Conservation (phyloP, 1,140 invertebrate species). For the Drosophila ogumai region DNA sequence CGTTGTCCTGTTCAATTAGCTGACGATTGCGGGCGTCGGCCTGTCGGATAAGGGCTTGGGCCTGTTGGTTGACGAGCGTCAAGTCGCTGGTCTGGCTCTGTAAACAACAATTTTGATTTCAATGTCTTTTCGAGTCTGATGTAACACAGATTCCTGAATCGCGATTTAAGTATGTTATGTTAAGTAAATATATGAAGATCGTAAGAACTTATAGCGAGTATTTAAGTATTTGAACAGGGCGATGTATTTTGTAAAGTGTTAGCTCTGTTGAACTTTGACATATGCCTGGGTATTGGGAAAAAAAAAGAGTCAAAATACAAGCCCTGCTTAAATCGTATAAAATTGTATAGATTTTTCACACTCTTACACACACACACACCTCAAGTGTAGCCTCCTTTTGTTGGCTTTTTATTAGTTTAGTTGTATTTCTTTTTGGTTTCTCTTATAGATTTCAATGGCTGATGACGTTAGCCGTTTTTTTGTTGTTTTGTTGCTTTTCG, state of each 20-base stretch:
- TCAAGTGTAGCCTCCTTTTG: slow-evolving; percentile 31
- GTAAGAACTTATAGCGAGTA: not conserved
- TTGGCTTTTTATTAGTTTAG: slow-evolving; percentile 21
- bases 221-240: not conserved
- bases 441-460: slow-evolving; percentile 66
- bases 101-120: slow-evolving; percentile 27
- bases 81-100: slow-evolving; percentile 82
- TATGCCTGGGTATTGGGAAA: slow-evolving; percentile 30
- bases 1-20: slow-evolving; percentile 87
- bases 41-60: slow-evolving; percentile 87
- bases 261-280: slow-evolving; percentile 60
- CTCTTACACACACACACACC: slow-evolving; percentile 22
- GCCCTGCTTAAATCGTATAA: slow-evolving; percentile 35
- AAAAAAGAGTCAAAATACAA: slow-evolving; percentile 14
- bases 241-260: slow-evolving; percentile 14
- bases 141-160: slow-evolving; percentile 30
- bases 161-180: slow-evolving; percentile 6
- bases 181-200: not conserved
- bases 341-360: slow-evolving; percentile 42
- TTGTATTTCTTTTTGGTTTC: slow-evolving; percentile 29
- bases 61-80: slow-evolving; percentile 87
- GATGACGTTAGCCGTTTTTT: slow-evolving; percentile 66
- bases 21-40: slow-evolving; percentile 88
- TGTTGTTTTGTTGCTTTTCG: slow-evolving; percentile 23
- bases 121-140: slow-evolving; percentile 2